These are phyloP conservation scores for Plectus sambesii DNA, from an alignment of 1,140 invertebrate genomes.

Conservation along the genomic window DNA sequence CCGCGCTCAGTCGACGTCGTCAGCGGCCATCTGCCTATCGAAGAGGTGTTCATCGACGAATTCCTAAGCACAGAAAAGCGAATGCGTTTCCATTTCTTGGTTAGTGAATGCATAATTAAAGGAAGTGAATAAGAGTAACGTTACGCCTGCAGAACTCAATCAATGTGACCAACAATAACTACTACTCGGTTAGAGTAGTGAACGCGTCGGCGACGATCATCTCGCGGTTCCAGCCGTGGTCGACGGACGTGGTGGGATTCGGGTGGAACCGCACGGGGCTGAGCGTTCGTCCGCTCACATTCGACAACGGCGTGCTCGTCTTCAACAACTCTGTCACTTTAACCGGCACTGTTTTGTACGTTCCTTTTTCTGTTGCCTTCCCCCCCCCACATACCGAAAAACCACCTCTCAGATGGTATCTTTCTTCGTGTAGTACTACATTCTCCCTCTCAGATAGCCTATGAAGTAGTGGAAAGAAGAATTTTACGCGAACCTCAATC, in stretches of 20 bases:
- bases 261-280: conserved; percentile 20
- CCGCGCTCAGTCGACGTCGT: conserved; percentile 28
- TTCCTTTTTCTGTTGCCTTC: conserved; percentile 11
- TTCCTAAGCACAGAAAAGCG: neutral
- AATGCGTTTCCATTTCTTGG: conserved; percentile 30
- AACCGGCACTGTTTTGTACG: conserved; percentile 30
- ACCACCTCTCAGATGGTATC: too few species aligned
- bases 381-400: too few species aligned
- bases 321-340: conserved; percentile 31
- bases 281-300: conserved; percentile 15
- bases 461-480: too few species aligned
- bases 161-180: conserved; percentile 31
- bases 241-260: conserved; percentile 25
- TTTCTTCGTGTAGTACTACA: too few species aligned
- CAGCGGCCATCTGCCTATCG: conserved; percentile 18
- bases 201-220: conserved; percentile 33
- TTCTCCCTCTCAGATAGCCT: too few species aligned
- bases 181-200: conserved; percentile 27
- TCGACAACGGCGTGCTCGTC: conserved; percentile 11
- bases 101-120: conserved; percentile 12
- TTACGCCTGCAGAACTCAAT: conserved; percentile 23
- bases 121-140: neutral
- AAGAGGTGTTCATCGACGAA: conserved; percentile 14
- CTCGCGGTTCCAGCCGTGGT: conserved; percentile 35
- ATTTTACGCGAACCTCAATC: too few species aligned